Percentiles rank a stretch among this genome's conserved stretches.
Conservation (phyloP, 2,113 vertebrate genomes). For the Pomatorhinus ruficollis region DNA sequence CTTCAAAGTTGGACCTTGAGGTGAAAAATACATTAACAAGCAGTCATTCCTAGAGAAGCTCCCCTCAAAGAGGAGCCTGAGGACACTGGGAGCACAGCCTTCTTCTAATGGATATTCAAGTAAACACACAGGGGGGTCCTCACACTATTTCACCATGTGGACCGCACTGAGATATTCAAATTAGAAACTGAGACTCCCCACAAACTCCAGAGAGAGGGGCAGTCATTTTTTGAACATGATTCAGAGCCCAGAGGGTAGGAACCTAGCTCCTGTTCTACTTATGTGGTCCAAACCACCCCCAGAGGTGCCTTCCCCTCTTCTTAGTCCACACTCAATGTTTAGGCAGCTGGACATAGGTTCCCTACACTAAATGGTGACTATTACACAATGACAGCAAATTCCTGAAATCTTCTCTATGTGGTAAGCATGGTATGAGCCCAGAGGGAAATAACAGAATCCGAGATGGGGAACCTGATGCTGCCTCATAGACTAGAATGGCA, state of each 20-base stretch:
- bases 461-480: neutral
- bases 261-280: slow-evolving; percentile 57
- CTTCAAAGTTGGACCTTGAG: neutral
- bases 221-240: slow-evolving; percentile 24
- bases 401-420: slow-evolving; percentile 2
- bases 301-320: slow-evolving; percentile 13
- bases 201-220: neutral
- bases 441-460: neutral
- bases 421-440: neutral
- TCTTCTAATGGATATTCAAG: neutral
- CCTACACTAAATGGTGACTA: neutral
- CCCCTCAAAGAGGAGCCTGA: neutral
- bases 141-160: slow-evolving; percentile 23
- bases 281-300: slow-evolving; percentile 47
- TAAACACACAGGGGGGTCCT: neutral
- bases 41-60: neutral
- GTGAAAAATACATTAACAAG: neutral
- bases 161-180: neutral
- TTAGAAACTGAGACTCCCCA: slow-evolving; percentile 18
- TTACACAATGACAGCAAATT: slow-evolving; percentile 19
- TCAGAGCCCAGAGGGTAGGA: slow-evolving; percentile 53
- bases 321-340: neutral
- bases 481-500: neutral
- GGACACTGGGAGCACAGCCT: neutral
- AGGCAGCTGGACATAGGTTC: neutral